Conservation (phyloP, 1,140 invertebrate genomes). For the Chelonus insularis region DNA sequence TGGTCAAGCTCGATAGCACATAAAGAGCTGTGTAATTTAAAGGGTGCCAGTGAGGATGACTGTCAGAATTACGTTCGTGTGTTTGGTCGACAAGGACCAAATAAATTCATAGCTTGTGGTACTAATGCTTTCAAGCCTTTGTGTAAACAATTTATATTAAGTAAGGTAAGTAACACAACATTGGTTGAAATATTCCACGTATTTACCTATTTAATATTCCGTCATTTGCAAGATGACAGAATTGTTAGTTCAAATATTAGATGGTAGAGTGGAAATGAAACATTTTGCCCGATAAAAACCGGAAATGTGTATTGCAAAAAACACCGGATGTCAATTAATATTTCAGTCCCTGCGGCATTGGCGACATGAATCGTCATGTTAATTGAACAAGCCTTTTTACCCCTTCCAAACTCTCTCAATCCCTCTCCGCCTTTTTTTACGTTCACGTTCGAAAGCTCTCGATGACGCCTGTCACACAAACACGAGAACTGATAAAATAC, state of each 20-base stretch:
- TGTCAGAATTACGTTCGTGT: slow-evolving; percentile 97
- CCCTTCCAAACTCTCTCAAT: not conserved
- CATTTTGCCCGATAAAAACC: not conserved
- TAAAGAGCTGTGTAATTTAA: slow-evolving; percentile 81
- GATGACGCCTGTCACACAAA: slow-evolving; percentile 5
- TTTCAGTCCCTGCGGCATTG: not conserved
- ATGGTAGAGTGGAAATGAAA: not conserved
- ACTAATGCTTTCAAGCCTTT: slow-evolving; percentile 96
- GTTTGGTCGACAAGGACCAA: slow-evolving; percentile 71
- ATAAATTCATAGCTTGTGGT: slow-evolving; percentile 86
- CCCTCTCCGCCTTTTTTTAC: not conserved
- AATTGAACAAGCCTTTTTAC: slow-evolving; percentile 1
- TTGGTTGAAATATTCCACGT: not conserved
- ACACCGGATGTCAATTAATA: not conserved
- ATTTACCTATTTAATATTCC: not conserved
- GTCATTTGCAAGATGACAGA: not conserved
- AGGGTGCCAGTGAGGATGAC: slow-evolving; percentile 83
- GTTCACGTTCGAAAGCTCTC: not conserved
- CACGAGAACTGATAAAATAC: slow-evolving; percentile 18
- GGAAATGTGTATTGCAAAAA: not conserved
- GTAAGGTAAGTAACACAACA: slow-evolving; percentile 57
- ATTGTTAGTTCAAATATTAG: not conserved
- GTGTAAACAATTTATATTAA: slow-evolving; percentile 75
- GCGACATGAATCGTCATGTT: slow-evolving; percentile 5
- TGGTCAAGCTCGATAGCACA: slow-evolving; percentile 84